These are phyloP conservation scores for Sinella curviseta DNA, from an alignment of 1,140 invertebrate genomes.

Conservation along the genomic window DNA sequence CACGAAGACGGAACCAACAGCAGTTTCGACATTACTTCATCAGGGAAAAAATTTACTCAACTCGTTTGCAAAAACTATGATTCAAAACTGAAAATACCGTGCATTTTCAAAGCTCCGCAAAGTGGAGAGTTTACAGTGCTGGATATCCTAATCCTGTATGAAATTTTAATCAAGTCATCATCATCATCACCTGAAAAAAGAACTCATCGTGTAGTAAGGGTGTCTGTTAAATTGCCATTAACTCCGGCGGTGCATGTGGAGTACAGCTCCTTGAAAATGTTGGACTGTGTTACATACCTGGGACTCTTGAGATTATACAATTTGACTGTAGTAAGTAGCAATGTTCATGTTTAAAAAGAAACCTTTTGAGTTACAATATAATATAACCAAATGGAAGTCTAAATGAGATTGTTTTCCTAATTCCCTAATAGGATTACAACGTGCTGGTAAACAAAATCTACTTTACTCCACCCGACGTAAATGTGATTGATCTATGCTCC, in stretches of 20 bases:
- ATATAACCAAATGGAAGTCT: too few species aligned
- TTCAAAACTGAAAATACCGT: constrained; percentile 29
- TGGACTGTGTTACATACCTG: constrained; percentile 24
- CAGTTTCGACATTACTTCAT: neutral
- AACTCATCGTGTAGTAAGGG: constrained; percentile 34
- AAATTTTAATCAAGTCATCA: constrained; percentile 17
- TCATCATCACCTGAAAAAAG: neutral
- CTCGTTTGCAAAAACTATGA: neutral
- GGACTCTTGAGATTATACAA: constrained; percentile 41
- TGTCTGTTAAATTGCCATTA: constrained; percentile 41
- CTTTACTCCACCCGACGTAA: constrained; percentile 27
- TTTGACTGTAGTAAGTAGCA: constrained; percentile 33
- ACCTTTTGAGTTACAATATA: too few species aligned
- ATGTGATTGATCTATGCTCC: neutral
- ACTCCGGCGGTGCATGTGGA: constrained; percentile 31
- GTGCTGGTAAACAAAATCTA: constrained; percentile 29
- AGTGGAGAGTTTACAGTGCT: constrained; percentile 34
- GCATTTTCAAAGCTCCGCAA: constrained; percentile 42
- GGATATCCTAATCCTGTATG: constrained; percentile 40
- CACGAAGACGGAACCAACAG: neutral
- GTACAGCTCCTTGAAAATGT: constrained; percentile 36
- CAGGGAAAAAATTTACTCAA: constrained; percentile 13
- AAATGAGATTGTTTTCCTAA: too few species aligned
- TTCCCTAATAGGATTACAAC: constrained; percentile 23
- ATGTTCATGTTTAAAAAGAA: neutral